These are phyloP conservation scores for Vireo griseus DNA, from an alignment of 2,797 vertebrate genomes.

Conservation along the genomic window DNA sequence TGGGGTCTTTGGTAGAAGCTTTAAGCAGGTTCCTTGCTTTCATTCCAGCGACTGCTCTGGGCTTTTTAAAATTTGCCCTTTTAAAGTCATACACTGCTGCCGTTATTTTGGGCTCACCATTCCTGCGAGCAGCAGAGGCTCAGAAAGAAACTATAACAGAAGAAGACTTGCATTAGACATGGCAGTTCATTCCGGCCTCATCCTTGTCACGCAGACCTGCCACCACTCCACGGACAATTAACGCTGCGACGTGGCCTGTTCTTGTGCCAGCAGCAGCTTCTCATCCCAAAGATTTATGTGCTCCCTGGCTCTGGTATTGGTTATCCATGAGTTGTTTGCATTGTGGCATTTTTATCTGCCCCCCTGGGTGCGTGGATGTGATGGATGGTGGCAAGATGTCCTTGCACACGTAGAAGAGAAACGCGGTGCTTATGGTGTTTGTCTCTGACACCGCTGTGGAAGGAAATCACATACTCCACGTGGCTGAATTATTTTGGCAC, in stretches of 20 bases:
- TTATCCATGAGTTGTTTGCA: background rate
- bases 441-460: fast-evolving
- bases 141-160: background rate
- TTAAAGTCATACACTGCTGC: background rate
- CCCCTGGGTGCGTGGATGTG: background rate
- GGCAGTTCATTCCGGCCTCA: background rate
- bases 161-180: background rate
- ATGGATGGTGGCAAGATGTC: background rate
- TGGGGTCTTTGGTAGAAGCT: background rate
- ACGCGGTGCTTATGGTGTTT: fast-evolving
- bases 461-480: background rate
- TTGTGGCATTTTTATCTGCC: background rate
- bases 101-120: background rate
- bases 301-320: background rate
- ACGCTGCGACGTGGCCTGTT: fast-evolving
- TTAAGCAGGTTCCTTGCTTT: fast-evolving
- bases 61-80: background rate
- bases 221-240: background rate
- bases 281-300: background rate
- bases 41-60: background rate
- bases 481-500: background rate
- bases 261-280: fast-evolving
- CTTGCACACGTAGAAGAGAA: fast-evolving
- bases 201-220: background rate
- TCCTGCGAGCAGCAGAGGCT: background rate